A percentile compares a stretch with the other conserved stretches of the same genome.
phyloP scores from a whole-genome alignment of 2,113 vertebrate species.

The Pholis gunnellus region DNA sequence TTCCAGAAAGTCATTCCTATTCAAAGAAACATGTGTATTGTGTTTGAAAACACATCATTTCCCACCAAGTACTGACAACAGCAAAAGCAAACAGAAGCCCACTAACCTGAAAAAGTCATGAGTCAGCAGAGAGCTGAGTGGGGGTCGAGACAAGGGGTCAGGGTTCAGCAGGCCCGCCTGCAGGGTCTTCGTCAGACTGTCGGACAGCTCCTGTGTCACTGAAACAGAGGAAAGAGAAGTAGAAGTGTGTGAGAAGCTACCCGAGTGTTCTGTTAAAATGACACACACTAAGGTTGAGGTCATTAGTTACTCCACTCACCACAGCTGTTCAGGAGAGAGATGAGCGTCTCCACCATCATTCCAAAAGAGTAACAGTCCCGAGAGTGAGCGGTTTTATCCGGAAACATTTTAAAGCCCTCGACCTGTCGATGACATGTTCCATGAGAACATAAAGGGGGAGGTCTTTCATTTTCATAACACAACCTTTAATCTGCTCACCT shows the following conservation, averaged over 20 bases:
- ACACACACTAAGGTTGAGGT: background rate
- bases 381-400: conserved; percentile 87
- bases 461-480: background rate
- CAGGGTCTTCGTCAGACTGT: conserved; percentile 89
- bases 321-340: conserved; percentile 85
- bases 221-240: conserved; percentile 7
- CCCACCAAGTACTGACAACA: background rate
- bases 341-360: conserved; percentile 87
- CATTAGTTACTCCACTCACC: conserved; percentile 82
- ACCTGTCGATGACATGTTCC: conserved; percentile 78
- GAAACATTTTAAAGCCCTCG: conserved; percentile 88
- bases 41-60: background rate
- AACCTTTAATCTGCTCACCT: conserved; percentile 76
- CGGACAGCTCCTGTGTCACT: conserved; percentile 81
- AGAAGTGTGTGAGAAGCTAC: background rate
- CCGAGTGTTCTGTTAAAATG: background rate
- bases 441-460: conserved; percentile 5
- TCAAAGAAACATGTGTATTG: conserved; percentile 45
- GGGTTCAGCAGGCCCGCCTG: conserved; percentile 86
- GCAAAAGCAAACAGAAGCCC: background rate
- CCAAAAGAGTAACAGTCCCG: conserved; percentile 95
- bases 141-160: conserved; percentile 85
- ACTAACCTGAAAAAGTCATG: conserved; percentile 95
- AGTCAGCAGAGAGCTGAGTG: conserved; percentile 88
- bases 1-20: conserved; percentile 97